These are phyloP conservation scores for Drosophila peninsularis DNA, from an alignment of 2,888 invertebrate species.

Conservation along the genomic window DNA sequence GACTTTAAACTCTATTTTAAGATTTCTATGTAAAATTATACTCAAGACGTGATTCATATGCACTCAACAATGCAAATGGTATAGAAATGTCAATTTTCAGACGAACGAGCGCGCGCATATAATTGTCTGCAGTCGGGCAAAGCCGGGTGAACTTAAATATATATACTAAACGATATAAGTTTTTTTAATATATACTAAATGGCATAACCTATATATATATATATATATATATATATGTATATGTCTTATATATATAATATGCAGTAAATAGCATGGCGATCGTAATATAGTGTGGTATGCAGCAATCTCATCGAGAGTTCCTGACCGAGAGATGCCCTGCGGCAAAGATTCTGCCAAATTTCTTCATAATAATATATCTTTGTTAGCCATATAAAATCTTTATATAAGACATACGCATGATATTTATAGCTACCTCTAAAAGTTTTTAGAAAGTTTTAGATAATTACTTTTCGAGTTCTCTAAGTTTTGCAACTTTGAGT, in stretches of 20 bases:
- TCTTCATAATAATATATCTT: no score
- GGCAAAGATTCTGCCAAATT: no score
- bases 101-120: neutral
- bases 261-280: neutral
- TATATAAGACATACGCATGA: no score
- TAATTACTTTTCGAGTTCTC: neutral
- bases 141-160: neutral
- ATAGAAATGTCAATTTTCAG: constrained; percentile 5
- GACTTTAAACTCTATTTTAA: neutral
- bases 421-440: neutral
- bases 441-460: neutral
- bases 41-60: neutral
- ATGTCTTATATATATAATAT: neutral
- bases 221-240: neutral
- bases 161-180: neutral
- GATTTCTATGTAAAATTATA: neutral
- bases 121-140: neutral
- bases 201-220: neutral
- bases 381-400: no score
- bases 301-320: neutral
- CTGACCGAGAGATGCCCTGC: neutral
- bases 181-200: no score
- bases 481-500: no score
- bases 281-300: neutral
- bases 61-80: constrained; percentile 1